Evolutionary conservation across 2,797 vertebrate species (phyloP).

Genomic region (Erethizon dorsatum): DNA sequence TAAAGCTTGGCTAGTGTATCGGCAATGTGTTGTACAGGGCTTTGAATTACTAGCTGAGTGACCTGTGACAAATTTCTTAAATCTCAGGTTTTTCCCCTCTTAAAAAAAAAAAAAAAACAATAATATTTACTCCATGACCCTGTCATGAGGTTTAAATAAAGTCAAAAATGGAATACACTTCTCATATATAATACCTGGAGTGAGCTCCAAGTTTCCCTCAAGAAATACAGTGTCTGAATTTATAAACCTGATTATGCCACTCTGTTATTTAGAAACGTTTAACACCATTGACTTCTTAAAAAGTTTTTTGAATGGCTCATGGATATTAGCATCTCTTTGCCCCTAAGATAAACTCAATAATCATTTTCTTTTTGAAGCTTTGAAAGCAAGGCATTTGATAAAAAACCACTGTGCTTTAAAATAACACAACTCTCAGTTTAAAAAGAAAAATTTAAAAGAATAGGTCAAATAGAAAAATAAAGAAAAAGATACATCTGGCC

Average conservation of each 20-base stretch:
- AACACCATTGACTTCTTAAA: neutral
- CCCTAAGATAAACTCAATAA: neutral
- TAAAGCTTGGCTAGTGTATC: neutral
- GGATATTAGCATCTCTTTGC: neutral
- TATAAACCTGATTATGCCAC: neutral
- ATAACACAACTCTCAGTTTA: neutral
- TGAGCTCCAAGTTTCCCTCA: neutral
- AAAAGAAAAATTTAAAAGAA: slow-evolving; percentile 39
- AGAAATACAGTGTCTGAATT: neutral
- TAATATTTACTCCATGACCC: neutral
- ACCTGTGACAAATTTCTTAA: neutral
- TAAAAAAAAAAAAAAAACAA: slow-evolving; percentile 45
- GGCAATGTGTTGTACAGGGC: neutral
- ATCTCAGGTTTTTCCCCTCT: neutral
- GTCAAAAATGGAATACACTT: neutral
- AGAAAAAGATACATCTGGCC: slow-evolving; percentile 19
- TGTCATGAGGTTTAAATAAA: neutral
- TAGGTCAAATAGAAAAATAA: slow-evolving; percentile 23
- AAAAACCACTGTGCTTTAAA: neutral
- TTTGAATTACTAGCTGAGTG: neutral
- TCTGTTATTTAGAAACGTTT: slow-evolving; percentile 24
- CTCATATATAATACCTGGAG: neutral
- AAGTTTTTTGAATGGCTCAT: neutral
- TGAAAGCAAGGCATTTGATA: slow-evolving; percentile 18
- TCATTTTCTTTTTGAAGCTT: slow-evolving; percentile 40